phyloP scores from a whole-genome alignment of 2,797 vertebrate species.

The Chaunax sp. region DNA sequence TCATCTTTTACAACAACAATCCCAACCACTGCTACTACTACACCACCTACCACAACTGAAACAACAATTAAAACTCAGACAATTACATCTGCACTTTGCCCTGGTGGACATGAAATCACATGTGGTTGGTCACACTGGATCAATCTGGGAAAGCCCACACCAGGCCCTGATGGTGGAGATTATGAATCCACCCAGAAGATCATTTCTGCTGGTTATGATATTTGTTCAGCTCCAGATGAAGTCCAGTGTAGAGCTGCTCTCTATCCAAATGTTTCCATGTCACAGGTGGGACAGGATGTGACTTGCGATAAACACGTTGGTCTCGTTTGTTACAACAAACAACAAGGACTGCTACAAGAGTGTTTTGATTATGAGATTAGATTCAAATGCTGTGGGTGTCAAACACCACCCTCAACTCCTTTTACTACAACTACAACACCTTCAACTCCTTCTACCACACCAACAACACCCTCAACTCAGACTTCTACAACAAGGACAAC shows the following conservation, averaged over 20 bases:
- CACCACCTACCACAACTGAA: not conserved
- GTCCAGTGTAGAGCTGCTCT: not conserved
- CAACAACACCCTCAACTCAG: not conserved
- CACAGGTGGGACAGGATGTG: not conserved
- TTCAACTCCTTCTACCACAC: not conserved
- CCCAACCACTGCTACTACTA: not conserved
- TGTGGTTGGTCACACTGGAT: not conserved
- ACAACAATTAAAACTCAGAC: not conserved
- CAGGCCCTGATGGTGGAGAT: not conserved
- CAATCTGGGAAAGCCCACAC: not conserved
- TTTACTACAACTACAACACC: not conserved
- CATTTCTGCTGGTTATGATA: not conserved
- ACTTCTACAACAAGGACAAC: too few species aligned
- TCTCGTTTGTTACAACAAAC: not conserved
- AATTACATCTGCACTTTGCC: not conserved
- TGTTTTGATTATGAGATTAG: slow-evolving; percentile 1
- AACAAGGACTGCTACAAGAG: not conserved
- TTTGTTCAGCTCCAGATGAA: not conserved
- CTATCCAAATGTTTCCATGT: not conserved
- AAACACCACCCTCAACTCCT: not conserved
- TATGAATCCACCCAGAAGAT: not conserved
- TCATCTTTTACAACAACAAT: not conserved
- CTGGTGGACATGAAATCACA: not conserved
- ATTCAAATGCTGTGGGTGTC: not conserved
- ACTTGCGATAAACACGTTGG: not conserved